Evolutionary conservation across 1,140 invertebrate species (phyloP).

Genomic region (Pseudomyrmex cubaensis): DNA sequence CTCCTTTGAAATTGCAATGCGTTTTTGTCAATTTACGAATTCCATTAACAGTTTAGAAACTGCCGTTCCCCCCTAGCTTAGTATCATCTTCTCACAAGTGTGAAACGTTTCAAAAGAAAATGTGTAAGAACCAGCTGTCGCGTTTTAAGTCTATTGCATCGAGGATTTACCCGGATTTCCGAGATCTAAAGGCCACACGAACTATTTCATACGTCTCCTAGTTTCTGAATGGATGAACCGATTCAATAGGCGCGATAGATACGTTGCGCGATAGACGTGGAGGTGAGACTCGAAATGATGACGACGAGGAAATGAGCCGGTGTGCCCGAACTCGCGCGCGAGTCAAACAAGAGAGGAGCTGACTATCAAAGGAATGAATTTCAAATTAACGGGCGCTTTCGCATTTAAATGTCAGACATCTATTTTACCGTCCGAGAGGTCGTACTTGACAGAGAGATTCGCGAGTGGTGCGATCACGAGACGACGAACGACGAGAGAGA

Average conservation of each 20-base stretch:
- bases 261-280: constrained; percentile 18
- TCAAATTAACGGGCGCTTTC: constrained; percentile 56
- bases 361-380: constrained; percentile 61
- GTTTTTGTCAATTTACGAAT: not conserved
- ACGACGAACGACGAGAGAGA: constrained; percentile 12
- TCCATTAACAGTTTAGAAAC: no score
- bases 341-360: constrained; percentile 34
- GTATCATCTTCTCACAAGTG: no score
- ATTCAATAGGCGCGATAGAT: constrained; percentile 24
- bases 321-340: constrained; percentile 25
- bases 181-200: not conserved
- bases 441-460: constrained; percentile 7
- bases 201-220: constrained; percentile 7
- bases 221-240: constrained; percentile 7
- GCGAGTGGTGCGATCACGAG: constrained; percentile 20
- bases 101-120: no score
- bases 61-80: no score
- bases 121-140: not conserved
- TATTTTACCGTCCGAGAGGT: constrained; percentile 41
- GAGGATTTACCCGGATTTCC: not conserved
- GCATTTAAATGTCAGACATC: constrained; percentile 58
- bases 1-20: not conserved
- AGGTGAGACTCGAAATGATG: constrained; percentile 26
- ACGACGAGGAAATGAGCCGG: constrained; percentile 16
- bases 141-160: not conserved